These are phyloP conservation scores for Gila robusta DNA, from an alignment of 2,797 vertebrate species.

Conservation along the genomic window DNA sequence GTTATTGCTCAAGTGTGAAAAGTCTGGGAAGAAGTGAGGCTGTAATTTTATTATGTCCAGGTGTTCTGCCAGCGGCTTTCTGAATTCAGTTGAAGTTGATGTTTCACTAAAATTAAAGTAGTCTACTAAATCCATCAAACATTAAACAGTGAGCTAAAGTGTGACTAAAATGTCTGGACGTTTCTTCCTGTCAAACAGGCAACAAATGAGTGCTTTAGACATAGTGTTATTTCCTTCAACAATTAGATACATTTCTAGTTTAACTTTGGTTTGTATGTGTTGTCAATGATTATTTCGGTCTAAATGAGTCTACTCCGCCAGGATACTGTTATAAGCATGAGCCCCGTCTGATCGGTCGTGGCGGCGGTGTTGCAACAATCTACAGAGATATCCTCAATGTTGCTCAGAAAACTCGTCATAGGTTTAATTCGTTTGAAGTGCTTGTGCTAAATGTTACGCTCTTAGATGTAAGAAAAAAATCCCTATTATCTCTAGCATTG, in stretches of 20 bases:
- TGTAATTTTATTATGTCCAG: slow-evolving; percentile 25
- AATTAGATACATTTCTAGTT: background rate
- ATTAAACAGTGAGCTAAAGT: slow-evolving; percentile 14
- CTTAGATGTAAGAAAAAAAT: too few relatives aligned
- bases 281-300: too few relatives aligned
- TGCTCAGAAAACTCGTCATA: too few relatives aligned
- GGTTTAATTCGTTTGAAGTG: too few relatives aligned
- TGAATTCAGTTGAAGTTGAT: slow-evolving; percentile 33
- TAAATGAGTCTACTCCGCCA: too few relatives aligned
- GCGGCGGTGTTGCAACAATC: too few relatives aligned
- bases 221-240: slow-evolving; percentile 6
- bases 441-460: too few relatives aligned
- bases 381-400: too few relatives aligned
- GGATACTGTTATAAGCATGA: too few relatives aligned
- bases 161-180: slow-evolving; percentile 28
- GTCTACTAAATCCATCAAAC: slow-evolving; percentile 42
- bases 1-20: slow-evolving; percentile 2
- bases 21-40: background rate
- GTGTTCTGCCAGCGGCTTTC: slow-evolving; percentile 27
- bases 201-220: background rate
- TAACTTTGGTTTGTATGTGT: slow-evolving; percentile 20
- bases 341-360: too few relatives aligned
- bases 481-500: too few relatives aligned
- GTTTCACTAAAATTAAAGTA: slow-evolving; percentile 16
- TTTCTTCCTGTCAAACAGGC: slow-evolving; percentile 23